Conservation (phyloP, 2,797 vertebrate species). For the Serranus cabrilla region DNA sequence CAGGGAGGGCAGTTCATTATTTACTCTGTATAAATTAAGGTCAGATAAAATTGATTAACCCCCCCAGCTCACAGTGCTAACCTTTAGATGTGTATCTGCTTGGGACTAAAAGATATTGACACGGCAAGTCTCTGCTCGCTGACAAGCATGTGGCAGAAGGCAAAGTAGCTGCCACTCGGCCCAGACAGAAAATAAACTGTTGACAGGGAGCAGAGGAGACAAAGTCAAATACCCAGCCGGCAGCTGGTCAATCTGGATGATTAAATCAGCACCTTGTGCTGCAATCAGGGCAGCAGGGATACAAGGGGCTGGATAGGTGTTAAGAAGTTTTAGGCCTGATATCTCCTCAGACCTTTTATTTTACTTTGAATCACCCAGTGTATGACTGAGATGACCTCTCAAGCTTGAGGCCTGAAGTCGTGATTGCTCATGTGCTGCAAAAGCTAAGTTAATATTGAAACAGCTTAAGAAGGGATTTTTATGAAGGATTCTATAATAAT, state of each 20-base stretch:
- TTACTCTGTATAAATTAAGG: constrained; percentile 82
- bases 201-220: constrained; percentile 60
- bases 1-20: constrained; percentile 76
- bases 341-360: constrained; percentile 23
- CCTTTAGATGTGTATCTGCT: constrained; percentile 74
- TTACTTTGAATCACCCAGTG: not conserved
- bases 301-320: not conserved
- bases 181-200: constrained; percentile 62
- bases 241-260: constrained; percentile 49
- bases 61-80: constrained; percentile 54
- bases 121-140: constrained; percentile 60
- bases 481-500: constrained; percentile 28
- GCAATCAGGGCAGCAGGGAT: constrained; percentile 12
- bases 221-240: constrained; percentile 65
- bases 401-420: not conserved
- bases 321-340: constrained; percentile 13
- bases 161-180: constrained; percentile 65
- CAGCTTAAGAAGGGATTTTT: constrained; percentile 14
- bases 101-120: constrained; percentile 75
- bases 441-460: constrained; percentile 44
- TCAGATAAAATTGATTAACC: constrained; percentile 79
- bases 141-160: constrained; percentile 70
- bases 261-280: constrained; percentile 48
- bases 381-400: constrained; percentile 17
- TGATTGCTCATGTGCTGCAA: constrained; percentile 17